These are phyloP conservation scores for Chaenodraco wilsoni DNA, from an alignment of 2,797 vertebrate genomes.

Conservation along the genomic window DNA sequence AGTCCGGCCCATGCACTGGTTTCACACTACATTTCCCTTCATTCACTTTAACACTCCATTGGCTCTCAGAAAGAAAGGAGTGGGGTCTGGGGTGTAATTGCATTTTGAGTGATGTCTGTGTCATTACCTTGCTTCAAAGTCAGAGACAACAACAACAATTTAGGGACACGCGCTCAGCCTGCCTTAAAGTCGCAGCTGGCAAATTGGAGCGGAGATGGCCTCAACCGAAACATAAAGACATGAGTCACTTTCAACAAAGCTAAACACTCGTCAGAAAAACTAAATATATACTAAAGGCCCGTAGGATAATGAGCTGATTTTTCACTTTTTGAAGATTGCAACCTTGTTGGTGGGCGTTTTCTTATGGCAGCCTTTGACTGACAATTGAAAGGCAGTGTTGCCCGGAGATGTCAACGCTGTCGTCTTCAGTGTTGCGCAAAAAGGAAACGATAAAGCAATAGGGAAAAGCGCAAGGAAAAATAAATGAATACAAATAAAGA, in stretches of 20 bases:
- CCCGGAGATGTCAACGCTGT: no score
- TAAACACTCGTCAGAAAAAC: conserved; percentile 16
- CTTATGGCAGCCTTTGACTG: background rate
- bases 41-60: conserved; percentile 87
- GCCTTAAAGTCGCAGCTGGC: conserved; percentile 56
- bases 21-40: conserved; percentile 87
- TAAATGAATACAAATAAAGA: no score
- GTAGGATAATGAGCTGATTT: background rate
- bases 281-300: background rate
- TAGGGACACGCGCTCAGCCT: conserved; percentile 52
- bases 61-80: conserved; percentile 82
- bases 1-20: conserved; percentile 76
- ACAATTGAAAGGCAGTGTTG: background rate
- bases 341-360: background rate
- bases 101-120: conserved; percentile 89
- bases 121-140: conserved; percentile 85
- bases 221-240: conserved; percentile 32
- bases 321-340: no score
- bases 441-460: no score
- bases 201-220: conserved; percentile 38
- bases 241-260: conserved; percentile 33
- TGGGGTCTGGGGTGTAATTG: conserved; percentile 80
- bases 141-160: conserved; percentile 74
- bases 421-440: background rate
- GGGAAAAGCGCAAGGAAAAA: no score